Evolutionary conservation across 35 echinoderm and acorn worm species (phyloP), one percentile per base, ranked within the genome.

Genomic region (Ophiothrix spiculata): DNA sequence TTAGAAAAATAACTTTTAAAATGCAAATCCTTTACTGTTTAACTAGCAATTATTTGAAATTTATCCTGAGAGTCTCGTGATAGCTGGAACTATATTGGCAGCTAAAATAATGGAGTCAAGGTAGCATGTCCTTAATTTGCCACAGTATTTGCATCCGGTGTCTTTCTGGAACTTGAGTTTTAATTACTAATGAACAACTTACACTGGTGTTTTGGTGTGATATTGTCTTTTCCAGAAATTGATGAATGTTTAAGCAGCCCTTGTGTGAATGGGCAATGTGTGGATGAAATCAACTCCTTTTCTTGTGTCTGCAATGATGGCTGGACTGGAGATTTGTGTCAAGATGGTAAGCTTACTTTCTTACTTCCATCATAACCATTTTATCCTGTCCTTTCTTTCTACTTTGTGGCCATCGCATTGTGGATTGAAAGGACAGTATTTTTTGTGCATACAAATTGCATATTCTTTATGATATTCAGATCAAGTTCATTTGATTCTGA

Each of bases 201-300:
- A 49, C 19, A 49, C 6, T 49, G 6, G 19, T 49, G 19, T n/a
- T 10, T 49, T 49, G 42, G 6, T 49, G 6, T 49, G 6, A 49
- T 19, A 49, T 19, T 49, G 42, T 33, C 17, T 81, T 81, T n/a
- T 32, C 35, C 64, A 95, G 93, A 95, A 42, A 85, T 91, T 32
- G 76, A 91, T 77, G 89, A 90, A 42, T 94, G 92, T 77, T 19
- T 56, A 11, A 84, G 74, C 29, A 56, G 15, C 31, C 92, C 92
- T 6, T 94, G 92, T 86, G 15, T 77, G 14, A 94, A 94, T 89
- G 83, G 83, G 28, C 80, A 82, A 0, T 94, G 92, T 77, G 16
- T 37, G 11, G 79, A 94, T 38, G 28, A 79, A 29, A 41, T 90
- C 23, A 83, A 90, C 34, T 25, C 31, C 0, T 94, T 45, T 36